phyloP scores from a whole-genome alignment of 2,888 invertebrate species.

The Tetheella fluctuosa region DNA sequence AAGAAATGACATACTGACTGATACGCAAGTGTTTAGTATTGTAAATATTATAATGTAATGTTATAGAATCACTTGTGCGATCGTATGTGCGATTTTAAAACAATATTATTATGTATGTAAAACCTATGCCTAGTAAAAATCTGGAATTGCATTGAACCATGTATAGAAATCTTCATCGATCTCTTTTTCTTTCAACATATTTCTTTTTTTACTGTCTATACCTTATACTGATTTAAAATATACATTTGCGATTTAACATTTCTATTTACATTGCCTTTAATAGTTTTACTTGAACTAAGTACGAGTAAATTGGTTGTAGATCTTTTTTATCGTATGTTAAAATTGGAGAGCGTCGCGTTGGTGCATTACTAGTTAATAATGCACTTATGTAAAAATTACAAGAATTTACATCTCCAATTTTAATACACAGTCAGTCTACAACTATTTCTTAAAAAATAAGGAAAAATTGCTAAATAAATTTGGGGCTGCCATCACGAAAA shows the following conservation, averaged over 20 bases:
- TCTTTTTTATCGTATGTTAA: constrained; percentile 34
- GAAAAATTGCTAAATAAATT: constrained; percentile 47
- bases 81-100: constrained; percentile 57
- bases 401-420: constrained; percentile 14
- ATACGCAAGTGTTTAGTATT: constrained; percentile 78
- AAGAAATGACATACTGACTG: constrained; percentile 68
- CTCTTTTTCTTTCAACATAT: constrained; percentile 30
- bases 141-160: constrained; percentile 66
- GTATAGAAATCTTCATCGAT: constrained; percentile 32
- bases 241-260: constrained; percentile 60
- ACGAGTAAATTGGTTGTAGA: constrained; percentile 42
- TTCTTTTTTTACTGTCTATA: constrained; percentile 38
- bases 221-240: constrained; percentile 46
- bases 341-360: constrained; percentile 22
- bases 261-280: constrained; percentile 72
- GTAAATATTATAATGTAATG: constrained; percentile 76
- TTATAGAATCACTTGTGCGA: constrained; percentile 68
- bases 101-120: constrained; percentile 24
- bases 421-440: constrained; percentile 29
- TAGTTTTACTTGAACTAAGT: constrained; percentile 65
- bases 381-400: neutral
- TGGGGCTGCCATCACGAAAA: constrained; percentile 80
- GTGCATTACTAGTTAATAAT: neutral
- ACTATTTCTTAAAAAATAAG: constrained; percentile 38
- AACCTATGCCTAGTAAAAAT: constrained; percentile 46